Evolutionary conservation across 2,113 vertebrate genomes (phyloP), one percentile per base, ranked within the genome.

Genomic region (Puma concolor): DNA sequence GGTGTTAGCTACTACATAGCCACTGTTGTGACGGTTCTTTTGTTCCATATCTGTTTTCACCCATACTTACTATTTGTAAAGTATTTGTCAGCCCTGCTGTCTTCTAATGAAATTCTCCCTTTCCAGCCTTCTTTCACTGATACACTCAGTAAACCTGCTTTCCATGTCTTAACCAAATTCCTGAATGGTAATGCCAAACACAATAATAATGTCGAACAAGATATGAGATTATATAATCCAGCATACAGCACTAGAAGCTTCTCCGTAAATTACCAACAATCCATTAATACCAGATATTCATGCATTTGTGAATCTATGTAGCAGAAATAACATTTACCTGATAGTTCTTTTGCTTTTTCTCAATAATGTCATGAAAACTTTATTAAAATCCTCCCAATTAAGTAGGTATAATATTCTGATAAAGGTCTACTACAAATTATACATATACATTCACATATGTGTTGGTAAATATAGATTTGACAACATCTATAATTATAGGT

Each of bases 271-370:
- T 44, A 36, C 74, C 69, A 87, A 67, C 17, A 57, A 14, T 52
- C 54, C 29, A 33, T 64, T 71, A 63, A 41, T 67, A 64, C 64
- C 17, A 31, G 36, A 16, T 57, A 11, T 63, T 44, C 29, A 9
- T 11, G 38, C 64, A n/a, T 41, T 50, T 63, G 13, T 36, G 48
- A 64, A 33, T 64, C 23, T 74, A 85, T 23, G 8, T 84, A 25
- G 14, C 11, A 85, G 67, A 60, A 95, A 64, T 52, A 52, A 52
- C 23, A 88, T 31, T 21, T 48, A 92, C 52, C 64, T 91, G 31
- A 72, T 67, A 19, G 6, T 77, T 88, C 21, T 66, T 95, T 77
- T 69, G 7, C n/a, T 66, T 97, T 82, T 88, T 77, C 93, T 83
- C 60, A 79, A 33, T 84, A 69, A 74, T 64, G 23, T 41, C 54